Evolutionary conservation across 1,140 invertebrate genomes (phyloP), one percentile per base, ranked within the genome.

Genomic region (Megathymus violae): DNA sequence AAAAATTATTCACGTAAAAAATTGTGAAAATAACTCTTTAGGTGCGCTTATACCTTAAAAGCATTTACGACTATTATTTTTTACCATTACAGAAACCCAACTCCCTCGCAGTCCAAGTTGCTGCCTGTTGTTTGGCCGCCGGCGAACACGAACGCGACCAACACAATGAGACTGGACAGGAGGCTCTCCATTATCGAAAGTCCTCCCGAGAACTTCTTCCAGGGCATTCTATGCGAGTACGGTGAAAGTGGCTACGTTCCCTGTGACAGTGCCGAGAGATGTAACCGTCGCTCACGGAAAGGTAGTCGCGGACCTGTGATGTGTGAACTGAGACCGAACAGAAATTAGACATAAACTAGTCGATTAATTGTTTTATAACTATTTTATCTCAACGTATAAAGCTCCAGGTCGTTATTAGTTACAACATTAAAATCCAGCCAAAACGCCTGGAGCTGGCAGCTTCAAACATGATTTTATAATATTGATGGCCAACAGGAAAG

Each of bases 51-150:
- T n/a, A n/a, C n/a, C n/a, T n/a, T n/a, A n/a, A n/a, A n/a, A n/a
- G n/a, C n/a, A n/a, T n/a, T n/a, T n/a, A n/a, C n/a, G n/a, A n/a
- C n/a, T n/a, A n/a, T n/a, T n/a, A n/a, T n/a, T n/a, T n/a, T n/a
- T n/a, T n/a, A n/a, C n/a, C n/a, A n/a, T n/a, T n/a, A n/a, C 62
- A 83, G 80, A 2, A 70, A 76, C 17, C 80, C 80, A 4, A 83
- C 78, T 5, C 76, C 80, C 5, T 56, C 62, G 11, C 58, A 6
- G 52, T 69, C 66, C 9, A 65, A 69, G 10, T 31, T 74, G 11
- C 58, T 76, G 6, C 71, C 76, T 15, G n/a, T 72, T 0, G 17
- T 19, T 5, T 83, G 80, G 80, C 73, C 71, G 5, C 40, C 48
- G 2, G 68, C 69, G 6, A 61, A 62, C 2, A 14, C 10, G 31